phyloP scores from a whole-genome alignment of 92 coral and sea anemone genomes.

The Zoanthus sansibaricus region DNA sequence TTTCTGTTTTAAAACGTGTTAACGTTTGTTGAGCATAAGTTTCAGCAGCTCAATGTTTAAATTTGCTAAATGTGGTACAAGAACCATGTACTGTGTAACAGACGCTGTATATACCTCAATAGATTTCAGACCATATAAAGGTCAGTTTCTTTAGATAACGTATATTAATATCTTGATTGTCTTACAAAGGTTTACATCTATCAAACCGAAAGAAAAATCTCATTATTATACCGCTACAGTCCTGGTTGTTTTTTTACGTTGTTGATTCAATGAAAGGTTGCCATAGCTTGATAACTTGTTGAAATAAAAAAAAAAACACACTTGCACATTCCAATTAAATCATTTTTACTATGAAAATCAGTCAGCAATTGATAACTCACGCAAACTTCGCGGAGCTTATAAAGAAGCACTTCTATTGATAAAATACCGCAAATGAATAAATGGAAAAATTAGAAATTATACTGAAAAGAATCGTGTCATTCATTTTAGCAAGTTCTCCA shows the following conservation, averaged over 20 bases:
- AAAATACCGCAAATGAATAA: background rate
- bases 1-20: too few species aligned
- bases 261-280: background rate
- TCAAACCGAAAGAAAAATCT: background rate
- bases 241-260: background rate
- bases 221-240: background rate
- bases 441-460: too few species aligned
- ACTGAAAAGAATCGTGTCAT: background rate
- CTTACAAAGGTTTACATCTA: background rate
- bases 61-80: too few species aligned
- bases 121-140: too few species aligned
- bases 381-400: background rate
- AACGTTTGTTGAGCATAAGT: too few species aligned
- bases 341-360: background rate
- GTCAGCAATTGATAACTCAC: background rate
- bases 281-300: too few species aligned
- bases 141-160: background rate
- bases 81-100: too few species aligned
- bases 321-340: background rate
- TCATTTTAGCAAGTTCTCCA: background rate
- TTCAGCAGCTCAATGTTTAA: too few species aligned
- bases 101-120: too few species aligned
- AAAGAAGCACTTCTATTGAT: background rate
- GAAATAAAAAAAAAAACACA: background rate
- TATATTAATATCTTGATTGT: background rate